Evolutionary conservation across 2,888 invertebrate species (phyloP).

Genomic region (Ecdyonurus torrentis): DNA sequence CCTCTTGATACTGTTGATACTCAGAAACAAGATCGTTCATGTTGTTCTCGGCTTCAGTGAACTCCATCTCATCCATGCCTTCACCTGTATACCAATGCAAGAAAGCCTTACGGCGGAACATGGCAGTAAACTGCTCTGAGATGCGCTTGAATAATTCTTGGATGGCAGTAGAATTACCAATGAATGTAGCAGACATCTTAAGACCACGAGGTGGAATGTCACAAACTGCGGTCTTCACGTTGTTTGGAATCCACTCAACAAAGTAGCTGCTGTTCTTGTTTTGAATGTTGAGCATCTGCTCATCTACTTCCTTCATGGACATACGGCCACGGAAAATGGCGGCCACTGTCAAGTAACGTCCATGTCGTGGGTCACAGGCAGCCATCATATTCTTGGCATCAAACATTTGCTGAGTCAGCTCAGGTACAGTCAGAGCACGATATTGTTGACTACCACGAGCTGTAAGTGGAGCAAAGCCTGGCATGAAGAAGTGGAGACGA

Average conservation of each 20-base stretch:
- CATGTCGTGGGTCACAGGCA: constrained; percentile 32
- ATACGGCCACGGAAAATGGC: constrained; percentile 34
- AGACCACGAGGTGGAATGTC: constrained; percentile 40
- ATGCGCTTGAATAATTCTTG: constrained; percentile 35
- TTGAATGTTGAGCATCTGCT: constrained; percentile 21
- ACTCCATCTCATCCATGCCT: constrained; percentile 42
- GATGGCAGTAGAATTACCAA: constrained; percentile 34
- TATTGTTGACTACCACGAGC: constrained; percentile 33
- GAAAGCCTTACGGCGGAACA: constrained; percentile 30
- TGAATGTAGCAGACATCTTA: constrained; percentile 39
- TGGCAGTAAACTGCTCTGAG: constrained; percentile 36
- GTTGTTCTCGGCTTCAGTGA: constrained; percentile 40
- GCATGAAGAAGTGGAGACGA: constrained; percentile 90
- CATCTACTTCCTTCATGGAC: constrained; percentile 38
- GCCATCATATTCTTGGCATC: constrained; percentile 35
- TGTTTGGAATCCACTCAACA: constrained; percentile 69
- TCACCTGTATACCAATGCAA: constrained; percentile 39
- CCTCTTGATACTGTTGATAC: constrained; percentile 30
- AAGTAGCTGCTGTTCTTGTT: constrained; percentile 25
- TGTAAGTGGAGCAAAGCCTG: constrained; percentile 86
- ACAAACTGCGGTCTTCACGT: constrained; percentile 41
- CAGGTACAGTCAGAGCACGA: constrained; percentile 29
- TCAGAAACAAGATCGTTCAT: constrained; percentile 31
- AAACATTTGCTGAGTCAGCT: constrained; percentile 27
- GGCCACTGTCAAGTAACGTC: constrained; percentile 37